Conservation (phyloP, 2,888 invertebrate genomes). For the Parthenolecanium corni region DNA sequence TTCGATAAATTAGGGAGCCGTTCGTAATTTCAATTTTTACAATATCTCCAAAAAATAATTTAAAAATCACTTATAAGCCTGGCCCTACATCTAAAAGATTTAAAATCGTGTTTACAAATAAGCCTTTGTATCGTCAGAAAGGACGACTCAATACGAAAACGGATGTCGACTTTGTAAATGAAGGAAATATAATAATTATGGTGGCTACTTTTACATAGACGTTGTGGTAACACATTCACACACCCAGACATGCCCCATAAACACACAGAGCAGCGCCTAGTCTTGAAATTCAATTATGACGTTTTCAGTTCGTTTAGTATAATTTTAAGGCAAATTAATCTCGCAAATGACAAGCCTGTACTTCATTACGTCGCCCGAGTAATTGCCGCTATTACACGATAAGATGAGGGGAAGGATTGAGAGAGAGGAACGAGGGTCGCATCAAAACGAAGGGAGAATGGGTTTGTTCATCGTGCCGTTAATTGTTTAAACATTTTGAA, state of each 20-base stretch:
- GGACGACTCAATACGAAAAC: background rate
- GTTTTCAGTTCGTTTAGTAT: slow-evolving; percentile 21
- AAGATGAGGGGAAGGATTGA: background rate
- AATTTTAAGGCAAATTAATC: slow-evolving; percentile 22
- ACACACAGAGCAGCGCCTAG: background rate
- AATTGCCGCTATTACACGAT: slow-evolving; percentile 14
- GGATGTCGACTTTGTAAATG: slow-evolving; percentile 4
- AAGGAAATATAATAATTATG: slow-evolving; percentile 13
- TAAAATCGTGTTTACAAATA: too few species aligned
- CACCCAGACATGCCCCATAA: too few species aligned
- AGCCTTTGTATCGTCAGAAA: too few species aligned
- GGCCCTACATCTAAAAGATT: too few species aligned
- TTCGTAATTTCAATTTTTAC: too few species aligned
- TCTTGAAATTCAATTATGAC: slow-evolving; percentile 21
- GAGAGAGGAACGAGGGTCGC: too few species aligned
- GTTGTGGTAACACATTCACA: background rate
- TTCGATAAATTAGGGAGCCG: too few species aligned
- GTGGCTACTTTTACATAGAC: slow-evolving; percentile 13
- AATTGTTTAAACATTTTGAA: slow-evolving; percentile 5
- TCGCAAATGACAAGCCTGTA: slow-evolving; percentile 12
- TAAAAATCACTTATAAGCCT: too few species aligned
- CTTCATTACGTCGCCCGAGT: slow-evolving; percentile 9
- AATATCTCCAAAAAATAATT: too few species aligned
- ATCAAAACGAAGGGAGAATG: background rate
- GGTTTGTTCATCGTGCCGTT: slow-evolving; percentile 7